phyloP scores from a whole-genome alignment of 2,797 vertebrate genomes.

The Hybognathus amarus region DNA sequence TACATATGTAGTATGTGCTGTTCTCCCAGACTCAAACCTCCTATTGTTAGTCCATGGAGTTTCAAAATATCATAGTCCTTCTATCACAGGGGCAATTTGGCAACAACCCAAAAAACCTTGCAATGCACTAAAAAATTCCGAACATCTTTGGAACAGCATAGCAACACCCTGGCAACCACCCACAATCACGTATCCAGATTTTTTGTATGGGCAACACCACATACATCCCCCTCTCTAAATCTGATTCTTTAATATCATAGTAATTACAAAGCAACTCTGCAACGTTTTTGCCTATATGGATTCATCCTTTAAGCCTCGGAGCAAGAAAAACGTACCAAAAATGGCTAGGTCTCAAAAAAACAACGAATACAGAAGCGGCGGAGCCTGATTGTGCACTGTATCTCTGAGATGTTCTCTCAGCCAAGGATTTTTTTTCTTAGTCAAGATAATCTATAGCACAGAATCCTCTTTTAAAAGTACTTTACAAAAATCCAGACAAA shows the following conservation, averaged over 20 bases:
- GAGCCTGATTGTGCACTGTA: background rate
- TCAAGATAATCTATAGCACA: constrained; percentile 57
- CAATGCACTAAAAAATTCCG: background rate
- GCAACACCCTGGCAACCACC: background rate
- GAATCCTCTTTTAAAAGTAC: constrained; percentile 65
- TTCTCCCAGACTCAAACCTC: background rate
- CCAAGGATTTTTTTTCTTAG: constrained; percentile 20
- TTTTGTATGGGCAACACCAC: background rate
- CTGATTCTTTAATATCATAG: background rate
- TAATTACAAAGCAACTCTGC: background rate
- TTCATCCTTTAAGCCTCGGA: constrained; percentile 11
- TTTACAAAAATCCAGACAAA: constrained; percentile 53
- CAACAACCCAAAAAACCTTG: too few species aligned
- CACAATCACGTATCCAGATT: background rate
- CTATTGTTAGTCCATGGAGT: background rate
- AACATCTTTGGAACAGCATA: background rate
- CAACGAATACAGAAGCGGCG: background rate
- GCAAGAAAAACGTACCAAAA: constrained; percentile 18
- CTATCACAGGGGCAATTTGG: background rate
- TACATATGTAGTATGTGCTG: too few species aligned
- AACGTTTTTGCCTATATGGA: constrained; percentile 8
- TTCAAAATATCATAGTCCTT: background rate
- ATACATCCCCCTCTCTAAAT: too few species aligned
- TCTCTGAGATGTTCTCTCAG: constrained; percentile 22
- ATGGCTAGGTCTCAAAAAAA: constrained; percentile 25